A percentile compares a stretch with the other conserved stretches of the same genome.
Conservation (phyloP, 2,797 vertebrate genomes). For the Gallinago solitaria region DNA sequence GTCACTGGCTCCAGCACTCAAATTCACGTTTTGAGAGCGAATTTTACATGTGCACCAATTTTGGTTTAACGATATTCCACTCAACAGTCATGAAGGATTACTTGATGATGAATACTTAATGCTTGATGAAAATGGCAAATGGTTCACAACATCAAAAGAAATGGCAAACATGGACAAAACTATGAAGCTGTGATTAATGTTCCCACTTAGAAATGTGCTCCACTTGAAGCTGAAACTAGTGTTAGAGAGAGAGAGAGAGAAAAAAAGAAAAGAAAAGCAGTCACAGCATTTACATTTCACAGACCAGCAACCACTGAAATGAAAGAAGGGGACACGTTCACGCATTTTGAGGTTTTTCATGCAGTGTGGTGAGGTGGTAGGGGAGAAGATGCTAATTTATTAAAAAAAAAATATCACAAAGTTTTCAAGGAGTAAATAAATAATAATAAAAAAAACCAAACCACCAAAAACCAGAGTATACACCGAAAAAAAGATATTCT, state of each 20-base stretch:
- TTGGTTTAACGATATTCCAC: conserved; percentile 54
- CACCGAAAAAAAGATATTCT: conserved; percentile 65
- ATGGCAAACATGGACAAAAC: conserved; percentile 68
- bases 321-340: conserved; percentile 30
- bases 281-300: conserved; percentile 62
- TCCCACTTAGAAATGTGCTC: conserved; percentile 55
- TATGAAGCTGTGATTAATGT: conserved; percentile 41
- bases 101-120: conserved; percentile 53
- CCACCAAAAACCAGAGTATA: conserved; percentile 65
- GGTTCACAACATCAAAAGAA: conserved; percentile 53
- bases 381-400: conserved; percentile 41
- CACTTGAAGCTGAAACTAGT: conserved; percentile 46
- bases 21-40: conserved; percentile 19
- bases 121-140: conserved; percentile 60
- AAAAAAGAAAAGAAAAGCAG: conserved; percentile 39
- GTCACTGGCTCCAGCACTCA: conserved; percentile 34
- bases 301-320: conserved; percentile 70
- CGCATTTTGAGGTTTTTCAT: conserved; percentile 60
- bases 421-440: conserved; percentile 41
- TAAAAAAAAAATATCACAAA: conserved; percentile 46
- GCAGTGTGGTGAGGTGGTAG: conserved; percentile 51
- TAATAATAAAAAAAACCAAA: conserved; percentile 8
- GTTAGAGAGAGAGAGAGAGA: neutral
- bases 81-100: conserved; percentile 52
- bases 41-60: conserved; percentile 32